Base-by-base conservation (phyloP, 2,797 vertebrate species). In the Cynodonichthys magdalenae region DNA sequence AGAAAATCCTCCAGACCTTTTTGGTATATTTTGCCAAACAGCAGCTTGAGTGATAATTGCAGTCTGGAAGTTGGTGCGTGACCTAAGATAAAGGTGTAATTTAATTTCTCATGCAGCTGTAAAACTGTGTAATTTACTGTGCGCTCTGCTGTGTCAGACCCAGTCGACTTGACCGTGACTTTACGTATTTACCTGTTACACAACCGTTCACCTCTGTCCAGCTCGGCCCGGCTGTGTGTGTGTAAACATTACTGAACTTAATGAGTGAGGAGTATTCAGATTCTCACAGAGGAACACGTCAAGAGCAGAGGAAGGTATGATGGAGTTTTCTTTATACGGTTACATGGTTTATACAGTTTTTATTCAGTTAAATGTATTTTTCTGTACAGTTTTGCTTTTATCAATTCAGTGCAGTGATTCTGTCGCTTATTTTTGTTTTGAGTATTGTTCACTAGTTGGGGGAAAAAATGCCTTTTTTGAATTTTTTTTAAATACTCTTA, bases 151-250 rank as follows among this genome's bases (percentile, higher is more conserved):
- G 59, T 55, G 69, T 90, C 77, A 77, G 44, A 5, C 36, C 20
- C 0, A 3, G 9, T 17, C 18, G 4, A 19, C 29, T 52, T 34
- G 15, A 64, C 50, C 12, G 8, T 79, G 80, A 74, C 58, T 61
- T 46, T 59, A 63, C 11, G n/a, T 71, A 76, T 80, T 20, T 63
- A 53, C 41, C 56, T 58, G 39, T 81, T 90, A 50, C 63, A 41
- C 66, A 89, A 89, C 75, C 58, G 41, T 17, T 62, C 74, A 87
- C 83, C 88, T 80, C 79, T 90, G 87, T 54, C 49, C 81, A 74
- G 3, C 52, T 46, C 66, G 53, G 15, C 7, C 29, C 24, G 27
- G 48, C 46, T 48, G 45, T 31, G 59, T 27, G 36, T 49, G 27
- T 34, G 15, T 36, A 59, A 63, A 62, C 44, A 3, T 73, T 66